A percentile compares a stretch with the other conserved stretches of the same genome.
Evolutionary conservation across 2,113 vertebrate species (phyloP).

Genomic region (Phaethon lepturus): DNA sequence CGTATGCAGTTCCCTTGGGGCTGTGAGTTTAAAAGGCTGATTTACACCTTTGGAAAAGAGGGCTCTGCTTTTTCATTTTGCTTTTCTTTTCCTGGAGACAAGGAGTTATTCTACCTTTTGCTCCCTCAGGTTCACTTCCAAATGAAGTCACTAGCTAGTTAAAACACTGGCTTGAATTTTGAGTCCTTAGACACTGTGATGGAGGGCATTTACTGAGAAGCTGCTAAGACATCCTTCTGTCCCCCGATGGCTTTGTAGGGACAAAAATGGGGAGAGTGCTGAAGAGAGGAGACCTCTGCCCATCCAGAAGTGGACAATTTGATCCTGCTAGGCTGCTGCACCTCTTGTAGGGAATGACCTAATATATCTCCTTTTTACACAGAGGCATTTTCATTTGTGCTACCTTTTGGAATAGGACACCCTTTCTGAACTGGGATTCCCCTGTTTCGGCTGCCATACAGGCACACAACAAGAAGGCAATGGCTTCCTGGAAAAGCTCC

Average conservation of each 20-base stretch:
- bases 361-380: background rate
- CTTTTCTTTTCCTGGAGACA: background rate
- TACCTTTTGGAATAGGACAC: background rate
- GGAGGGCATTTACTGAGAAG: background rate
- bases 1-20: background rate
- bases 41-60: background rate
- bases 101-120: background rate
- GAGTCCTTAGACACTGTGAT: background rate
- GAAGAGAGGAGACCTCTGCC: background rate
- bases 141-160: background rate
- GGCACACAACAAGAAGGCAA: background rate
- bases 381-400: background rate
- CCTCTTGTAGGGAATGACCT: background rate
- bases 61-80: background rate
- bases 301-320: background rate
- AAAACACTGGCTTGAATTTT: background rate
- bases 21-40: conserved; percentile 3
- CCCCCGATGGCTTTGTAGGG: background rate
- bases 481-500: background rate
- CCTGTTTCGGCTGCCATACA: background rate
- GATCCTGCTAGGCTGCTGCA: background rate
- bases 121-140: background rate
- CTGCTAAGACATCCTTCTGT: background rate
- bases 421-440: background rate
- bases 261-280: background rate